Base-by-base conservation (phyloP, 2,113 vertebrate species). In the Procapra przewalskii region DNA sequence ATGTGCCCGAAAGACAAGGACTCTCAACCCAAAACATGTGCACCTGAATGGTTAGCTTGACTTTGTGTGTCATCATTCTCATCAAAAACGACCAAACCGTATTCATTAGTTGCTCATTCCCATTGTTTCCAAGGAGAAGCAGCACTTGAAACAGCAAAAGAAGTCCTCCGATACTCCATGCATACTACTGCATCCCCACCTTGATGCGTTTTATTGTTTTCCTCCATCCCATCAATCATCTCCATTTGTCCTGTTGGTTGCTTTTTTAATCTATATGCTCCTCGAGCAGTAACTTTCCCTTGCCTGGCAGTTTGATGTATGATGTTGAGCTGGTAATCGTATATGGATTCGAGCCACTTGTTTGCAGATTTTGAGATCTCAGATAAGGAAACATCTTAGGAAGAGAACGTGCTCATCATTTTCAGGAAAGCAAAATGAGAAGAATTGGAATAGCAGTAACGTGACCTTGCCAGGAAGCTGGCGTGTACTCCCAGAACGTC, bases 391-490 rank as follows among this genome's bases (percentile, higher is more conserved):
- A 88, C n/a, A 86, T 75, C 60, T 91, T 93, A 94, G 92, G 91
- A 87, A 84, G 82, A 93, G 54, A 87, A 86, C 23, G 36, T 17
- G 2, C 57, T 88, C 62, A 71, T 89, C 48, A 14, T 94, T 91
- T 94, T 89, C 79, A 71, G 21, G 45, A 96, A 93, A 88, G 64
- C 50, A 94, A 87, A 93, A 77, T 60, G 33, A 88, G 79, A 87
- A 92, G 23, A n/a, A 85, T 13, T 71, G 83, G 62, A 97, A 62
- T 45, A 7, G 64, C 3, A 95, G 83, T 12, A 17, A 87, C 85
- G 87, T 96, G 87, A 91, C 31, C 82, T 87, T 96, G 90, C 45
- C 83, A 98, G 80, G 88, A 96, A 96, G 89, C 52, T 97, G 88
- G 23, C 27, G 10, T 3, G 5, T 16, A 11, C 57, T 92, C 36